A percentile compares a stretch with the other conserved stretches of the same genome.
Conservation (phyloP, 1,140 invertebrate genomes). For the Anadara kagoshimensis region DNA sequence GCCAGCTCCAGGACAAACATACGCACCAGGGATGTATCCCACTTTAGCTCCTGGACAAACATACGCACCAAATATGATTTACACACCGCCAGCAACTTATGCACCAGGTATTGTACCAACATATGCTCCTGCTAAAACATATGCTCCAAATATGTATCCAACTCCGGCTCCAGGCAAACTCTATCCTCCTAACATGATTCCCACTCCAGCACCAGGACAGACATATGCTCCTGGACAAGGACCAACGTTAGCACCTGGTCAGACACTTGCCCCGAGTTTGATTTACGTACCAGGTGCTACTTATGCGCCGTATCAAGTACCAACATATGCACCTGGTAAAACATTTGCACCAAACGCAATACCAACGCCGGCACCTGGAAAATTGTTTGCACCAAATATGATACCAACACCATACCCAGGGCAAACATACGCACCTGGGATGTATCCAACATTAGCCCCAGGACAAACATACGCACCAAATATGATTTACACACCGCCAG, state of each 20-base stretch:
- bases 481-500: slow-evolving; percentile 46
- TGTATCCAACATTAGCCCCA: slow-evolving; percentile 20
- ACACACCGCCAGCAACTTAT: background rate
- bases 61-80: slow-evolving; percentile 25
- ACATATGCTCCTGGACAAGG: background rate
- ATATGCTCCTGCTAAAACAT: slow-evolving; percentile 16
- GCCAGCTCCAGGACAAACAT: slow-evolving; percentile 34
- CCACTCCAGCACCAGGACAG: slow-evolving; percentile 22
- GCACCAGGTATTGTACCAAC: too few species aligned
- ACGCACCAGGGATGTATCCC: slow-evolving; percentile 27
- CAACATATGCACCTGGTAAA: slow-evolving; percentile 43
- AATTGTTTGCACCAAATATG: slow-evolving; percentile 24
- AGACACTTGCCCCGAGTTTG: slow-evolving; percentile 7
- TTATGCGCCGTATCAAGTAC: slow-evolving; percentile 23
- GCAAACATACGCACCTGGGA: slow-evolving; percentile 11
- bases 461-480: slow-evolving; percentile 37
- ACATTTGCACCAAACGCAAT: slow-evolving; percentile 41
- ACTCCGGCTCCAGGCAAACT: slow-evolving; percentile 11
- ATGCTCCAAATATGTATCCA: slow-evolving; percentile 13
- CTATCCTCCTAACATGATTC: background rate
- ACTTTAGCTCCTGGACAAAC: slow-evolving; percentile 20
- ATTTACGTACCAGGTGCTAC: background rate
- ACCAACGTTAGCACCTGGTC: slow-evolving; percentile 9
- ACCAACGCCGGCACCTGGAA: slow-evolving; percentile 15
- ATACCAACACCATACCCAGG: too few species aligned